Conservation (phyloP, 2,113 vertebrate species). For the Xiphias gladius region DNA sequence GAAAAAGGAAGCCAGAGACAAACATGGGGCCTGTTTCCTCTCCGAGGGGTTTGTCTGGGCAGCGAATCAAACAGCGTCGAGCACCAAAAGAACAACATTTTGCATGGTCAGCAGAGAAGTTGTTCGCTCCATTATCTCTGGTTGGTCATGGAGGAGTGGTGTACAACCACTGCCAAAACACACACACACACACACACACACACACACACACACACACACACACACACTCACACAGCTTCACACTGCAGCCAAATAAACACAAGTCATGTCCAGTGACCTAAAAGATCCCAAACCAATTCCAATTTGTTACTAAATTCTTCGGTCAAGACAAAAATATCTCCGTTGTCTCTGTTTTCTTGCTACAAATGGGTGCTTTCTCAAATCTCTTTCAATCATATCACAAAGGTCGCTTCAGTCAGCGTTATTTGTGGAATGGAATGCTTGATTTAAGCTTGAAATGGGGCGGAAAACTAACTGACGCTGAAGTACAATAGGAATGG, state of each 20-base stretch:
- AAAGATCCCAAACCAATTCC: constrained; percentile 20
- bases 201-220: constrained; percentile 4
- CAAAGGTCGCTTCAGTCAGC: constrained; percentile 50
- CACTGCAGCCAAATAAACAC: constrained; percentile 13
- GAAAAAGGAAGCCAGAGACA: constrained; percentile 49
- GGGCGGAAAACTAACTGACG: constrained; percentile 69
- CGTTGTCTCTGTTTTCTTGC: constrained; percentile 17
- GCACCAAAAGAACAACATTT: constrained; percentile 40
- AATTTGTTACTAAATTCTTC: constrained; percentile 18
- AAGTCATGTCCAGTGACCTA: constrained; percentile 18
- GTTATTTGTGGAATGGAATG: constrained; percentile 58
- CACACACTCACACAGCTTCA: not conserved
- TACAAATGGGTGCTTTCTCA: constrained; percentile 23
- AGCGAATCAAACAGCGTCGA: constrained; percentile 44
- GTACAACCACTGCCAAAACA: not conserved
- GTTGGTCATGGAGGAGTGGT: constrained; percentile 31
- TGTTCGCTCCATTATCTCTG: constrained; percentile 56
- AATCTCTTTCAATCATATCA: constrained; percentile 14
- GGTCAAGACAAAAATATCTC: constrained; percentile 10
- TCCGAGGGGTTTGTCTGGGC: constrained; percentile 52
- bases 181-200: constrained; percentile 6
- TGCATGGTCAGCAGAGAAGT: constrained; percentile 60
- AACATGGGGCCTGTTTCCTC: constrained; percentile 23
- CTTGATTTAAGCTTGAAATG: constrained; percentile 76
- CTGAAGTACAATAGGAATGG: constrained; percentile 46